Evolutionary conservation across 2,888 invertebrate genomes (phyloP).

Genomic region (Isoperla grammatica): DNA sequence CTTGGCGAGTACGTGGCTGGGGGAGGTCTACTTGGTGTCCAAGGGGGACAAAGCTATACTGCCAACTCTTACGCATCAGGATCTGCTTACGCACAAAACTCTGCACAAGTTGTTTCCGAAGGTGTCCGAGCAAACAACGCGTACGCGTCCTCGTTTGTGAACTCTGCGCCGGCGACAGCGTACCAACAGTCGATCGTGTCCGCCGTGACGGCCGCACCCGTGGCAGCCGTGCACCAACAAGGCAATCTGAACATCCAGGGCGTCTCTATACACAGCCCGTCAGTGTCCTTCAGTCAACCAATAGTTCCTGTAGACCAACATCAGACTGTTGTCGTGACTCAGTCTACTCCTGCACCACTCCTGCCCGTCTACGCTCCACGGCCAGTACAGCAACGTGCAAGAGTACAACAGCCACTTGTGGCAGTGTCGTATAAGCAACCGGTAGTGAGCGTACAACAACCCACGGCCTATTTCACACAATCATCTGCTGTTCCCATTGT

Average conservation of each 20-base stretch:
- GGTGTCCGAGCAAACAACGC: not conserved
- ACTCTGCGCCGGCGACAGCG: too few species aligned
- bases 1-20: constrained; percentile 29
- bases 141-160: not conserved
- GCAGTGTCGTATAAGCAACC: not conserved
- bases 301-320: constrained; percentile 41
- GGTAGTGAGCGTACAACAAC: not conserved
- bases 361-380: too few species aligned
- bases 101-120: not conserved
- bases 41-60: not conserved
- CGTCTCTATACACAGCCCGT: constrained; percentile 46
- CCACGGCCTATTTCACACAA: not conserved
- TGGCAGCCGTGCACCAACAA: not conserved
- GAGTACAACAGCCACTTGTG: too few species aligned
- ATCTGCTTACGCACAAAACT: not conserved
- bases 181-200: not conserved
- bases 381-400: too few species aligned
- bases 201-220: not conserved
- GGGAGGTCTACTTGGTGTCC: not conserved
- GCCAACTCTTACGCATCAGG: too few species aligned
- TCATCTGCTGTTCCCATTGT: not conserved
- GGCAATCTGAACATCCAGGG: constrained; percentile 42
- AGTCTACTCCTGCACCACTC: not conserved
- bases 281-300: constrained; percentile 47
- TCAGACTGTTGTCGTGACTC: constrained; percentile 31